Evolutionary conservation across 2,797 vertebrate genomes (phyloP).

Genomic region (Lutjanus campechanus): DNA sequence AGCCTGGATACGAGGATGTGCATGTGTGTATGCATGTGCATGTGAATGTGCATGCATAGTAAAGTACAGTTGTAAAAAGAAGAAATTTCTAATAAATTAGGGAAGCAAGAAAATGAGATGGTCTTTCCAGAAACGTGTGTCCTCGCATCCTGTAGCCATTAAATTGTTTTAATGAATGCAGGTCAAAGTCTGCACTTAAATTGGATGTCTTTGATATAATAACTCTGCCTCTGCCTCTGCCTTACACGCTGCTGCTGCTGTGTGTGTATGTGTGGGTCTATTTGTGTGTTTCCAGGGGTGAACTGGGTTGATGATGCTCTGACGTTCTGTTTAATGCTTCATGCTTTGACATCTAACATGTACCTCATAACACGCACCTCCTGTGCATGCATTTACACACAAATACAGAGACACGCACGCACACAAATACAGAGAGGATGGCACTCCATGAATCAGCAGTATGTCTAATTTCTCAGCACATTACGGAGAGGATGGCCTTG

Average conservation of each 20-base stretch:
- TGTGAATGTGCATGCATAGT: not conserved
- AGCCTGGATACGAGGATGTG: not conserved
- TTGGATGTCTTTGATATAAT: conserved; percentile 54
- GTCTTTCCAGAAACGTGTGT: conserved; percentile 13
- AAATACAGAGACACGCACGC: conserved; percentile 1
- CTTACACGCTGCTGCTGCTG: conserved; percentile 6
- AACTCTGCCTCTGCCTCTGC: conserved; percentile 45
- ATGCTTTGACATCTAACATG: conserved; percentile 27
- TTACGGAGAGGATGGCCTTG: conserved; percentile 75
- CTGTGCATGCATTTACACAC: conserved; percentile 8
- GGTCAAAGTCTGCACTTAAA: conserved; percentile 54
- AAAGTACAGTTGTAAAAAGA: not conserved
- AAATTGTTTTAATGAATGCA: conserved; percentile 56
- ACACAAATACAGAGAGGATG: conserved; percentile 18
- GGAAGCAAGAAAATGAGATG: conserved; percentile 22
- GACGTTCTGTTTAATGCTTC: conserved; percentile 45
- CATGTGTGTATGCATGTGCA: not conserved
- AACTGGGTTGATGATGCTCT: conserved; percentile 50
- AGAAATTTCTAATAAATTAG: conserved; percentile 3
- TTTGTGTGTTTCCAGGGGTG: conserved; percentile 1
- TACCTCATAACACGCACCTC: conserved; percentile 14
- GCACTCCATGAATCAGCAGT: conserved; percentile 76
- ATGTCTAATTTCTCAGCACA: conserved; percentile 80
- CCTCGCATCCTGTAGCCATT: conserved; percentile 41
- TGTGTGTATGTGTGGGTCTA: conserved; percentile 20